phyloP scores from a whole-genome alignment of 2,888 invertebrate genomes.

The Ctenicera cuprea region DNA sequence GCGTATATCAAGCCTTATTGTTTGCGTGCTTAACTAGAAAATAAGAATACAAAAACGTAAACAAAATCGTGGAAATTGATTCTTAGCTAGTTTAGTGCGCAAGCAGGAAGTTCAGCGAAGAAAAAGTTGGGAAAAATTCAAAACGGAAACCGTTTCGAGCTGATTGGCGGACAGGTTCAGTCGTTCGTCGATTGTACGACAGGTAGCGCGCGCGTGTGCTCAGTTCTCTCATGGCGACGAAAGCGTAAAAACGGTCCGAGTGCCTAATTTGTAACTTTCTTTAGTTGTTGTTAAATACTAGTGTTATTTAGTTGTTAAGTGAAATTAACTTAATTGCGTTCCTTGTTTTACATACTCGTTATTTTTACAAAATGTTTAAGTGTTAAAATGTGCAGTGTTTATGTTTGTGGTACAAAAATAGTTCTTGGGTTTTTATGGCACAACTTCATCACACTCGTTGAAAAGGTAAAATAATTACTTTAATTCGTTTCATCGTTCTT shows the following conservation, averaged over 20 bases:
- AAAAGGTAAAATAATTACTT: slow-evolving; percentile 53
- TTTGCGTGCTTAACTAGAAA: too few species aligned
- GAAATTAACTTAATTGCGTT: slow-evolving; percentile 53
- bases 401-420: slow-evolving; percentile 62
- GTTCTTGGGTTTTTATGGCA: slow-evolving; percentile 61
- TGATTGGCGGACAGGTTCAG: slow-evolving; percentile 19
- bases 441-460: slow-evolving; percentile 52
- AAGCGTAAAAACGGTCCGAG: slow-evolving; percentile 56
- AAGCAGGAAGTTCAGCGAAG: background rate
- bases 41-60: too few species aligned
- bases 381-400: slow-evolving; percentile 62
- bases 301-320: slow-evolving; percentile 59
- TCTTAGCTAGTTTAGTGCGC: too few species aligned
- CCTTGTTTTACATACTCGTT: slow-evolving; percentile 50
- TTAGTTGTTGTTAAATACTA: slow-evolving; percentile 59
- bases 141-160: background rate
- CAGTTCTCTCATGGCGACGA: slow-evolving; percentile 60
- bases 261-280: slow-evolving; percentile 59
- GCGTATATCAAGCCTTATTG: too few species aligned
- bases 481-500: background rate
- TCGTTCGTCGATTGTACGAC: background rate
- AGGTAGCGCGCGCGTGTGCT: slow-evolving; percentile 51
- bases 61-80: too few species aligned
- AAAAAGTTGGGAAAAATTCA: background rate
- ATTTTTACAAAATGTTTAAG: slow-evolving; percentile 59